Percentiles rank a stretch among this genome's conserved stretches.
These are phyloP conservation scores for Paracanthobrama guichenoti DNA, from an alignment of 2,113 vertebrate genomes.

Conservation along the genomic window DNA sequence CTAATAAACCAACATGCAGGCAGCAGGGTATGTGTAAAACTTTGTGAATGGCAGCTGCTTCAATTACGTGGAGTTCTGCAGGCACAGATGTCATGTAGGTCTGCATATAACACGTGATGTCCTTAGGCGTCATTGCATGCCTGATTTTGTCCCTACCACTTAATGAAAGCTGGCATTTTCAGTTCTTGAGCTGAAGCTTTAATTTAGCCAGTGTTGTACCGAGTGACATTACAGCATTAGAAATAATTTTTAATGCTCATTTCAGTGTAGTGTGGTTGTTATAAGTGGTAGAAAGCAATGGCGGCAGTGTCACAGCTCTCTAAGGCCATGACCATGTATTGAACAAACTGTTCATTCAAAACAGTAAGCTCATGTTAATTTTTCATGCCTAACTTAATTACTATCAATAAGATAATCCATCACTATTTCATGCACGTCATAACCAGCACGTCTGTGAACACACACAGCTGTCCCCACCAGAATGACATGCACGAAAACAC, in stretches of 20 bases:
- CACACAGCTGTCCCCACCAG: background rate
- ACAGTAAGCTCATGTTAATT: background rate
- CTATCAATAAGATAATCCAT: background rate
- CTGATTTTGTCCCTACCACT: background rate
- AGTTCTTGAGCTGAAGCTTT: background rate
- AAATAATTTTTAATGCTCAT: background rate
- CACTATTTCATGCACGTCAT: background rate
- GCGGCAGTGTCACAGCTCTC: background rate
- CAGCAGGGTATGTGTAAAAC: background rate
- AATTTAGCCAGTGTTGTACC: background rate
- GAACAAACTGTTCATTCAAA: background rate
- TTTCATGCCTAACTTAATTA: background rate
- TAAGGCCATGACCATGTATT: background rate
- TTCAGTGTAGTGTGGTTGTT: background rate
- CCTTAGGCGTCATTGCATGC: background rate
- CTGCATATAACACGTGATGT: constrained; percentile 22
- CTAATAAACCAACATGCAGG: background rate
- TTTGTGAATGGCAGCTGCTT: constrained; percentile 27
- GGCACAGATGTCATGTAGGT: constrained; percentile 13
- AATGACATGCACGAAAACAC: background rate
- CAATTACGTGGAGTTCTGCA: background rate
- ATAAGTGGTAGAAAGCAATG: background rate
- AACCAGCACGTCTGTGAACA: background rate
- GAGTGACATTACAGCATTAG: background rate
- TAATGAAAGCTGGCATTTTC: background rate